Evolutionary conservation across 2,888 invertebrate genomes (phyloP), one percentile per base, ranked within the genome.

Genomic region (Coecobrya sp.): DNA sequence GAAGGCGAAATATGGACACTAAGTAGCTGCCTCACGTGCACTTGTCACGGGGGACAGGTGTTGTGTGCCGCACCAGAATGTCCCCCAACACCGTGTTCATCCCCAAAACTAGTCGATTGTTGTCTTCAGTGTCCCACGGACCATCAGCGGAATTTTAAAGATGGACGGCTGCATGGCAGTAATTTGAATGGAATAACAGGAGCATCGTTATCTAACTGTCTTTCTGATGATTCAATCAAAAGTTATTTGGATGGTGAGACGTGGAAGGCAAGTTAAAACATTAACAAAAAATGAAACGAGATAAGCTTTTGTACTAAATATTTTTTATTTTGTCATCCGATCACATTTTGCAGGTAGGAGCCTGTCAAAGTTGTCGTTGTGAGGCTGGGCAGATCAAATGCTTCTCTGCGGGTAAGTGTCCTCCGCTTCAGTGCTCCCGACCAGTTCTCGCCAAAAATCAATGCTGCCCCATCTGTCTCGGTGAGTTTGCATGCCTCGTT

Each of bases 1-100:
- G 96, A 96, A 94, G 96, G 96, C 0, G 96, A 96, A 94, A 96
- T 96, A 0, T 96, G 96, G 96, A 94, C 95, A 70, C 95, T 96
- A 94, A 96, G 96, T 85, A 93, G 95, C 3, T 96, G 96, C 94
- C 96, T 96, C 3, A 95, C 95, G 70, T 96, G 96, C 95, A 95
- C 96, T 62, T 96, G 96, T 95, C 96, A 96, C 89, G 95, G 95
- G 30, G 96, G 96, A 10, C 95, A 95, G 76, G 96, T 96, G 1
- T 95, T 96, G 73, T 96, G 96, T 94, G 95, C 96, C 84, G 95
- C 96, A 10, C 95, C 95, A 49, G 95, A 95, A 86, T 96, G 96
- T 93, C 96, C 96, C 0, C 96, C 96, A 0, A 95, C 96, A 0
- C 95, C 96, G 4, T 96, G 96, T 94, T 8, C 59, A n/a, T 59